A percentile compares a stretch with the other conserved stretches of the same genome.
Conservation (phyloP, 2,888 invertebrate species). For the Lasioglossum villosulum region DNA sequence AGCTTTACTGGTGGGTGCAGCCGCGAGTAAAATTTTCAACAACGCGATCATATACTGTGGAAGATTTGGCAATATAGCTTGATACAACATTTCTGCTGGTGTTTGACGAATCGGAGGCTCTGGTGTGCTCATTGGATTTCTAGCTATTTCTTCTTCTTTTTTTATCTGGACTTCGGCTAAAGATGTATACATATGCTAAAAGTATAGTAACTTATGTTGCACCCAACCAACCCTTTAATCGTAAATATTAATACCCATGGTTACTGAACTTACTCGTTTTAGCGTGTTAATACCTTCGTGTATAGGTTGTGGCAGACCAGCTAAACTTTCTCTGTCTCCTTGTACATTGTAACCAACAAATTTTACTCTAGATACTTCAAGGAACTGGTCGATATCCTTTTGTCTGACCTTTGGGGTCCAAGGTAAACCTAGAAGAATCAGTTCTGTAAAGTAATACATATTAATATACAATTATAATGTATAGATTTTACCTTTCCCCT, state of each 20-base stretch:
- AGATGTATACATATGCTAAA: slow-evolving; percentile 95
- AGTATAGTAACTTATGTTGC: slow-evolving; percentile 16
- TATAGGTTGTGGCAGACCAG: slow-evolving; percentile 98
- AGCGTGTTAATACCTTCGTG: slow-evolving; percentile 97
- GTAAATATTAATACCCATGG: not conserved
- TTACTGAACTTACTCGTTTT: slow-evolving; percentile 86
- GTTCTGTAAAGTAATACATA: not conserved
- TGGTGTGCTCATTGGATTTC: slow-evolving; percentile 94
- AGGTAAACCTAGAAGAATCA: slow-evolving; percentile 88
- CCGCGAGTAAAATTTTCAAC: slow-evolving; percentile 97
- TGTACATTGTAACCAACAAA: slow-evolving; percentile 97
- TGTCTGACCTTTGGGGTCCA: slow-evolving; percentile 98
- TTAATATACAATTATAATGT: not conserved
- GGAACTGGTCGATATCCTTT: slow-evolving; percentile 96
- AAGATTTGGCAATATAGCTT: slow-evolving; percentile 97
- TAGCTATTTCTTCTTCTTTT: slow-evolving; percentile 95
- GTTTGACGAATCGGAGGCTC: slow-evolving; percentile 93
- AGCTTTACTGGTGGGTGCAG: slow-evolving; percentile 99
- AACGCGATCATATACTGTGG: slow-evolving; percentile 99
- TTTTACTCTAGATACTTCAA: slow-evolving; percentile 96
- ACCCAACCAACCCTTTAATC: not conserved
- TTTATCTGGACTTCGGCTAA: slow-evolving; percentile 96
- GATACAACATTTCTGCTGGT: slow-evolving; percentile 95
- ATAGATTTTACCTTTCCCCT: slow-evolving; percentile 75
- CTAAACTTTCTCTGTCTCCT: slow-evolving; percentile 94